Base-by-base conservation (phyloP, 1,140 invertebrate genomes). In the Galleria mellonella region DNA sequence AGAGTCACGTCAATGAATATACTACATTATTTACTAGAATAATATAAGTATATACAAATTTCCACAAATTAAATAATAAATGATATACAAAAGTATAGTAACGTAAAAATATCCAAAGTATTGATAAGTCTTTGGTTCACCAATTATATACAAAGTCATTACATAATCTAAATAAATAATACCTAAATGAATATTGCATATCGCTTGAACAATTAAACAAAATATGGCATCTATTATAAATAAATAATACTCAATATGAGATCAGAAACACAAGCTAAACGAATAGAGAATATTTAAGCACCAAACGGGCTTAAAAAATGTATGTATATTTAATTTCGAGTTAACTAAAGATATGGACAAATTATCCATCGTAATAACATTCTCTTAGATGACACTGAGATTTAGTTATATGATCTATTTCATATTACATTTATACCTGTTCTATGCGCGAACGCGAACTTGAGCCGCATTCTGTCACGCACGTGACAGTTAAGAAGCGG, bases 221-320 rank as follows among this genome's bases (percentile, higher is more conserved):
- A 66, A 71, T 81, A 84, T 84, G 78, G 76, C 76, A 81, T 79
- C 74, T 75, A n/a, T n/a, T n/a, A n/a, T n/a, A 76, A 73, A 78
- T 81, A 81, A 83, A 76, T 83, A 84, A 81, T 83, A 81, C 72
- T 81, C 71, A 70, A 75, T 74, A 77, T 84, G 81, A 84, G 81
- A 84, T 84, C 81, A 82, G 71, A 82, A 64, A 76, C 55, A 66
- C 60, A 71, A 83, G 73, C 63, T 58, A 71, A 75, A 59, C 66
- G 61, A 68, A 61, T 39, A 49, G 45, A 51, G 50, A 60, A 58
- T 49, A 61, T 57, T 53, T 62, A 75, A 83, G 67, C 72, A 76
- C 74, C 71, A 68, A 71, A 66, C 61, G 63, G 62, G 62, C 64
- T 50, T 40, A 45, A 48, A 68, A 55, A 64, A 58, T 53, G 61